Base-by-base conservation (phyloP, 2,888 invertebrate species). In the Luffia ferchaultella region DNA sequence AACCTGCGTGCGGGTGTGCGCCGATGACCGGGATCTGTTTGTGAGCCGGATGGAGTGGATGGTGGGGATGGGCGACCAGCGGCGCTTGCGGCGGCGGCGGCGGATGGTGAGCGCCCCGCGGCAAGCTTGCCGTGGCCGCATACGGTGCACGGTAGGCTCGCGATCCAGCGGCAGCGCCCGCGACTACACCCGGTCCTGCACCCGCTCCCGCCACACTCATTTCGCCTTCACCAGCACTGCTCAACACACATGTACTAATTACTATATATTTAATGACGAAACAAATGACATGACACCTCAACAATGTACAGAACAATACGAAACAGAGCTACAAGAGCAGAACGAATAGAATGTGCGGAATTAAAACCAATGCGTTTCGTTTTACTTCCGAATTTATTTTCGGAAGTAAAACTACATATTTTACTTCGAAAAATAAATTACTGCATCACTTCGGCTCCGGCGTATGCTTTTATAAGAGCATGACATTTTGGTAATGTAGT, bases 61-160 rank as follows among this genome's bases (percentile, higher is more conserved):
- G 51, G 45, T 46, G 49, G 45, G 52, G 49, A 41, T 50, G 50
- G 18, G 46, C 51, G 46, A 52, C 49, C 44, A 30, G 61, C 54
- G 61, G 61, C 20, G 30, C 49, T 30, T 16, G 49, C 43, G 44
- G 46, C 48, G 50, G 49, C 54, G 61, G 62, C 53, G 53, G 63
- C 58, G 75, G 82, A 55, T 73, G 78, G 62, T 80, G 80, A 52
- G 84, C 84, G 58, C 84, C 84, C 60, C 83, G 79, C 58, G 84
- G 84, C 64, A 84, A 63, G 58, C 73, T 73, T 50, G 84, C 77
- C 46, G 76, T 75, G 51, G 69, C 73, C 16, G 68, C 68, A 62
- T 73, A 70, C 53, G 56, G 50, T 51, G 48, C 48, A 40, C 52
- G 49, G 49, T 48, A 46, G 5, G 48, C 18, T 2, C 48, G 49